Evolutionary conservation across 2,797 vertebrate genomes (phyloP), one percentile per base, ranked within the genome.

Genomic region (Micrastur ruficollis): DNA sequence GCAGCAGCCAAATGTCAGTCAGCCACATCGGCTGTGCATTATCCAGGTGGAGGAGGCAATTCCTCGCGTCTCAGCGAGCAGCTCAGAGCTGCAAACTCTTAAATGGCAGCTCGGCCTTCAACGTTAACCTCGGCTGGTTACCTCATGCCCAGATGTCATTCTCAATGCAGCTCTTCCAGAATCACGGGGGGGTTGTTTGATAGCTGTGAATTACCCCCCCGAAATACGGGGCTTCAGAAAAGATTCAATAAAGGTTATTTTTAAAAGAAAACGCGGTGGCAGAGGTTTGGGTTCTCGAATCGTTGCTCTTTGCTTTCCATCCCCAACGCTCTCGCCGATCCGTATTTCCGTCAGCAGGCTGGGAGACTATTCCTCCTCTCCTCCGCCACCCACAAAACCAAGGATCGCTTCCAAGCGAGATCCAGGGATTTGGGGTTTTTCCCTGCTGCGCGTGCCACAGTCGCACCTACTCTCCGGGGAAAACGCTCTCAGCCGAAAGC

Each of bases 361-460:
- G 3, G 15, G 68, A 61, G 38, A 29, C n/a, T 21, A 7, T 15
- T 55, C 52, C 34, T 40, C 18, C 74, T 56, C 62, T 61, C 22
- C 63, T 16, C 42, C 16, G 1, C 31, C 6, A 5, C 67, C 82
- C 75, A 17, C 25, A 42, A 47, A 80, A 29, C 2, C 86, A 14
- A 36, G 13, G 34, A 32, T 3, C 8, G 46, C 25, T 83, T 16
- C 17, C 5, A 8, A 63, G 38, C 0, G 0, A 72, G 12, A 59
- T 0, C 12, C 23, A 22, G 22, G 26, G 29, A 44, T 49, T 1
- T 25, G 20, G 55, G 27, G 5, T 2, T 62, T 19, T 38, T 8
- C n/a, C 67, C 59, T 3, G 0, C 44, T 13, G n/a, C 0, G 0
- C 36, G 7, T 26, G n/a, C 52, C 63, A 65, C 25, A 7, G 4